Conservation (phyloP, 2,113 vertebrate species). For the Cyanoderma ruficeps region DNA sequence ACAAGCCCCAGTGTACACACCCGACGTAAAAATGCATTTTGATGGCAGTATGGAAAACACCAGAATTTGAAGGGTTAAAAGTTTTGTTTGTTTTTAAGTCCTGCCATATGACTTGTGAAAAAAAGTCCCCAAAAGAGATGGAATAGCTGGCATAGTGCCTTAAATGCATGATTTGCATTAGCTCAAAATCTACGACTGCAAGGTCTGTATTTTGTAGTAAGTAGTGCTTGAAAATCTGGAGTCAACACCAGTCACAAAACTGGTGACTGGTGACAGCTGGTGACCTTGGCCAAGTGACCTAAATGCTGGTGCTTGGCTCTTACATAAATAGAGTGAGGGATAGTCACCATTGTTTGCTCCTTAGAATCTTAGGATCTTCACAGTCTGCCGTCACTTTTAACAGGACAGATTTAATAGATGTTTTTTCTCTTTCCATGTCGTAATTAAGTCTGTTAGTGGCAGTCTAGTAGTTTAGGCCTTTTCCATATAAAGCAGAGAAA, state of each 20-base stretch:
- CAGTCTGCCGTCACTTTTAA: neutral
- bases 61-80: neutral
- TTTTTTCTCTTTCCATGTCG: neutral
- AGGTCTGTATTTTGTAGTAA: neutral
- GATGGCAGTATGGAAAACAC: neutral
- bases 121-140: neutral
- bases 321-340: neutral
- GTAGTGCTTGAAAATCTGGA: neutral
- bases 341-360: neutral
- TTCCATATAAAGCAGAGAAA: neutral
- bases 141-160: neutral
- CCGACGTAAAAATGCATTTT: neutral
- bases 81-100: neutral
- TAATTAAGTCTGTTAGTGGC: neutral
- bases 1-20: neutral
- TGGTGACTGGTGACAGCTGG: neutral
- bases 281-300: neutral
- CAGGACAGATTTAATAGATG: neutral
- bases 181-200: neutral
- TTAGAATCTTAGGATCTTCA: neutral
- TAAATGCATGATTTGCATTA: neutral
- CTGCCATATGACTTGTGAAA: neutral
- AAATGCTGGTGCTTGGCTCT: neutral
- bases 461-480: neutral
- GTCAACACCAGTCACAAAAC: neutral